phyloP scores from a whole-genome alignment of 2,113 vertebrate genomes.

The Cynoglossus semilaevis region DNA sequence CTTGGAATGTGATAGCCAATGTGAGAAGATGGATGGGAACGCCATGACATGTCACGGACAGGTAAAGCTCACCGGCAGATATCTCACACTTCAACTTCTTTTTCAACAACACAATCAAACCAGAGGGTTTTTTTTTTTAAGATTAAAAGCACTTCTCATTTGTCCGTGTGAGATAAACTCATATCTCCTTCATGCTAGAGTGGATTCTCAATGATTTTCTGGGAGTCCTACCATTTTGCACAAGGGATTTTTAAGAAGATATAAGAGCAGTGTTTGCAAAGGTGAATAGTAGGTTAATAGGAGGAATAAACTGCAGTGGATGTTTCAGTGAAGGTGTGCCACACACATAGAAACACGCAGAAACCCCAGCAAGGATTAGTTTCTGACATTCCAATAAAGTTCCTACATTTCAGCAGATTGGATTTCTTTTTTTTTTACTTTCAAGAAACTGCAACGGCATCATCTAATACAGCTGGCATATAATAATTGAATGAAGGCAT shows the following conservation, averaged over 20 bases:
- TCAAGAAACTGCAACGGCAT: too few relatives aligned
- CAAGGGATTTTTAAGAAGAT: conserved; percentile 25
- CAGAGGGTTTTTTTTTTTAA: conserved; percentile 11
- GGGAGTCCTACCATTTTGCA: conserved; percentile 22
- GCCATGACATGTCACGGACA: conserved; percentile 86
- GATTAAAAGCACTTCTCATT: conserved; percentile 30
- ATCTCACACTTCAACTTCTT: not conserved
- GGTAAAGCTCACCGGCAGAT: conserved; percentile 74
- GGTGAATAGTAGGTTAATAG: conserved; percentile 63
- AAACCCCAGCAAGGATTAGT: conserved; percentile 39
- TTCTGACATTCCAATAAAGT: conserved; percentile 41
- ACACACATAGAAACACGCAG: conserved; percentile 23
- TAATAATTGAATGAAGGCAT: too few relatives aligned
- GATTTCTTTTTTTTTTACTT: too few relatives aligned
- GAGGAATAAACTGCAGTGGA: conserved; percentile 48
- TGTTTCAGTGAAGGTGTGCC: conserved; percentile 26
- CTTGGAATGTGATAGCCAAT: conserved; percentile 91
- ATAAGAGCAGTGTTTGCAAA: conserved; percentile 46
- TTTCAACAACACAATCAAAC: not conserved
- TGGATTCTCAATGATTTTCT: conserved; percentile 31
- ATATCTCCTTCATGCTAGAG: conserved; percentile 27
- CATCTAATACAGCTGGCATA: too few relatives aligned
- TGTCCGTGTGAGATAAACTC: conserved; percentile 27
- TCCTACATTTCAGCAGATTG: too few relatives aligned
- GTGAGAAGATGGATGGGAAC: conserved; percentile 88